phyloP scores from a whole-genome alignment of 2,888 invertebrate species.

The Cephus sareptanus region DNA sequence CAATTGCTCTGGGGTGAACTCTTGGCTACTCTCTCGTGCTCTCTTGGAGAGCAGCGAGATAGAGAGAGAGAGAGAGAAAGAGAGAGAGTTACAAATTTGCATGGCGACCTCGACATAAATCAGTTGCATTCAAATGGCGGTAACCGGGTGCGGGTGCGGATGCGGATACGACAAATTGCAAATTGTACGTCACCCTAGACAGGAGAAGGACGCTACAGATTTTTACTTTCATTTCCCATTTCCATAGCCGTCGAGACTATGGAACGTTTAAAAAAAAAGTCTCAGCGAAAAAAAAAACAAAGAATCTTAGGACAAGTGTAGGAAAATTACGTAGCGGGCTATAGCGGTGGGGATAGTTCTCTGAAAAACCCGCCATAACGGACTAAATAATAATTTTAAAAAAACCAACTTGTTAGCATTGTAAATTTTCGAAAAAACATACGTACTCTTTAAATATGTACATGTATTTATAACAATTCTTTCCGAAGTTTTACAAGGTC shows the following conservation, averaged over 20 bases:
- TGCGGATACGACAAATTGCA: too few species aligned
- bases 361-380: too few species aligned
- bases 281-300: not conserved
- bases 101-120: conserved; percentile 49
- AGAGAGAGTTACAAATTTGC: conserved; percentile 39
- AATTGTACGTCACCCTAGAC: too few species aligned
- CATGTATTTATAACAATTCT: conserved; percentile 38
- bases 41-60: not conserved
- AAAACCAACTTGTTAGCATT: too few species aligned
- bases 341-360: too few species aligned
- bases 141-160: too few species aligned
- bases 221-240: too few species aligned
- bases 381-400: too few species aligned
- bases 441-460: conserved; percentile 26
- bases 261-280: too few species aligned
- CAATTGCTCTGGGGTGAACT: conserved; percentile 43
- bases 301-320: not conserved
- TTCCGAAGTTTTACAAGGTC: conserved; percentile 31
- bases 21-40: conserved; percentile 3
- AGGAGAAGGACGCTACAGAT: too few species aligned
- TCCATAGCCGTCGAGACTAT: too few species aligned
- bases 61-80: not conserved
- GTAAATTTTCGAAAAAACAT: too few species aligned
- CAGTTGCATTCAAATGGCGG: conserved; percentile 26
- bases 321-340: not conserved